phyloP scores from a whole-genome alignment of 1,140 invertebrate genomes.

The Rhagoletis pomonella region DNA sequence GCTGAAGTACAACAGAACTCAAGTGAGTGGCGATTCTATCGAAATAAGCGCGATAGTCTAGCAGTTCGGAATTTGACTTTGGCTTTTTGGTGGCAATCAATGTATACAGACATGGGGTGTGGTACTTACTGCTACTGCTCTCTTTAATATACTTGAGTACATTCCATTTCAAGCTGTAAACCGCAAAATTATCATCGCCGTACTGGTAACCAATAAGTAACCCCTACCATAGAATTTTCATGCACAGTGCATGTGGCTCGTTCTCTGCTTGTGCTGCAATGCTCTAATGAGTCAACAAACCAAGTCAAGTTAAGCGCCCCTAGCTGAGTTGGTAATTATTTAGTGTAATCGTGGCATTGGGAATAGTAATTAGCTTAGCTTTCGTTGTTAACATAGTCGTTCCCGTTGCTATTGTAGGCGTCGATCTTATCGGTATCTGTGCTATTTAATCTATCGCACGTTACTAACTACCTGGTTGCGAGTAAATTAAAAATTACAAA shows the following conservation, averaged over 20 bases:
- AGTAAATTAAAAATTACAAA: slow-evolving; percentile 36
- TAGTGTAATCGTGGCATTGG: slow-evolving; percentile 33
- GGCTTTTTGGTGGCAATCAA: slow-evolving; percentile 37
- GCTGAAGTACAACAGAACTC: neutral
- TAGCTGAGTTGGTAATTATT: slow-evolving; percentile 17
- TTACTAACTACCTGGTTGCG: neutral
- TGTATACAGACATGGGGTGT: neutral
- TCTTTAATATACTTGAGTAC: slow-evolving; percentile 49
- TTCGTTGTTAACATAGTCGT: neutral
- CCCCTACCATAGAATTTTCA: neutral
- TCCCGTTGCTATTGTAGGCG: neutral
- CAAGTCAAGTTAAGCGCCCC: neutral
- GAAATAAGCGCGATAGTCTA: neutral
- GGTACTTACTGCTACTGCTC: neutral
- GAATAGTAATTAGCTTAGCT: neutral
- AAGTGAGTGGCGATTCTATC: slow-evolving; percentile 1
- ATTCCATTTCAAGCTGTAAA: neutral
- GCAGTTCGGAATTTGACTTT: slow-evolving; percentile 32
- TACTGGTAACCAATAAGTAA: slow-evolving; percentile 31
- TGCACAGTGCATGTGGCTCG: neutral
- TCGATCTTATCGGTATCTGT: neutral
- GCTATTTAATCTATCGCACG: neutral
- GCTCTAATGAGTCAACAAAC: neutral
- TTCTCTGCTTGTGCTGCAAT: neutral
- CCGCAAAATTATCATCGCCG: neutral